Evolutionary conservation across 2,113 vertebrate species (phyloP).

Genomic region (Cardinalis cardinalis): DNA sequence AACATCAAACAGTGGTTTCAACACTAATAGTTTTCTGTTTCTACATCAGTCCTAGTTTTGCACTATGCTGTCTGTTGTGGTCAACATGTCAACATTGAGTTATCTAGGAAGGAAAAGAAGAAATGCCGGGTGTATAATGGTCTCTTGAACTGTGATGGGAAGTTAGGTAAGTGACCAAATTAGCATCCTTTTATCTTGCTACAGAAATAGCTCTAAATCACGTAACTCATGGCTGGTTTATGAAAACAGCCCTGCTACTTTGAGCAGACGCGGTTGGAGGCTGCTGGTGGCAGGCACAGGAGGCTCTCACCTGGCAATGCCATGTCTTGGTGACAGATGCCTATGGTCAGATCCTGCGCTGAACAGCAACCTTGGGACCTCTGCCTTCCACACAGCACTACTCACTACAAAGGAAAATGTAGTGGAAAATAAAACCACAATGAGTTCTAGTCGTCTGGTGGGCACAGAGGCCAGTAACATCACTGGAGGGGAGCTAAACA

Average conservation of each 20-base stretch:
- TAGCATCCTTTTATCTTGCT: not conserved
- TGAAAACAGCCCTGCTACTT: not conserved
- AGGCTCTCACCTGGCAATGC: not conserved
- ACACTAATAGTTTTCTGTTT: not conserved
- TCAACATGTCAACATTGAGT: not conserved
- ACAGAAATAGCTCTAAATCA: not conserved
- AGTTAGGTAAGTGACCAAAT: not conserved
- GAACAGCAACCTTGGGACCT: not conserved
- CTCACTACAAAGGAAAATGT: not conserved
- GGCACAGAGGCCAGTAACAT: not conserved
- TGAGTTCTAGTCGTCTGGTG: not conserved
- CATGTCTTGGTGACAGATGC: rapidly evolving
- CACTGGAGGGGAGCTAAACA: not conserved
- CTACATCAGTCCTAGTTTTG: not conserved
- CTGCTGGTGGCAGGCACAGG: rapidly evolving
- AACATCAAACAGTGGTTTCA: not conserved
- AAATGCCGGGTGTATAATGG: not conserved
- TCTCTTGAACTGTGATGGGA: not conserved
- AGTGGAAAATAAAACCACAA: not conserved
- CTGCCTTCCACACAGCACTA: not conserved
- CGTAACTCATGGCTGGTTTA: rapidly evolving
- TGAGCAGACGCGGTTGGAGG: rapidly evolving
- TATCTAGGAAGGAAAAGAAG: not conserved
- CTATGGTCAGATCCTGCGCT: not conserved
- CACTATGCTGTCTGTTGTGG: not conserved